These are phyloP conservation scores for Synanthedon tipuliformis DNA, from an alignment of 2,888 invertebrate species.

Conservation along the genomic window DNA sequence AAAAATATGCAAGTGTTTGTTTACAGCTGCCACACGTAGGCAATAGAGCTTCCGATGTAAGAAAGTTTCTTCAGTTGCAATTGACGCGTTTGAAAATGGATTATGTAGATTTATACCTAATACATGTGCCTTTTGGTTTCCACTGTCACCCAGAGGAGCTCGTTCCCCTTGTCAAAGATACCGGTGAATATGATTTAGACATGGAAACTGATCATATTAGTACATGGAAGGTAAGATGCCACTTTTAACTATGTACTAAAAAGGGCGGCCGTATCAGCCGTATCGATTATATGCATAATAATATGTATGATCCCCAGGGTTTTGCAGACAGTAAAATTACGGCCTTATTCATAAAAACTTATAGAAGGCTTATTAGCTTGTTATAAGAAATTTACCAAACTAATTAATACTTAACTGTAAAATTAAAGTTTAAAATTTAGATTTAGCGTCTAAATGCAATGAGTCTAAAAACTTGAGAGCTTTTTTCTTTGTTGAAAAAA, in stretches of 20 bases:
- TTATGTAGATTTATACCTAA: constrained; percentile 82
- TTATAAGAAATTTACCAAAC: too few relatives aligned
- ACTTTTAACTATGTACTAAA: too few relatives aligned
- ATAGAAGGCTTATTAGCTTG: too few relatives aligned
- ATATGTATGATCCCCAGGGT: too few relatives aligned
- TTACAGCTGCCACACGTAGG: constrained; percentile 77
- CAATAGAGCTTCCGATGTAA: constrained; percentile 75
- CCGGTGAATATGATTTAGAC: constrained; percentile 73
- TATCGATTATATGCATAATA: too few relatives aligned
- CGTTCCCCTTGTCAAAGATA: constrained; percentile 66
- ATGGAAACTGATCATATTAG: constrained; percentile 72
- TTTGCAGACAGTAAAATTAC: too few relatives aligned
- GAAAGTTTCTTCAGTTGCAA: constrained; percentile 74
- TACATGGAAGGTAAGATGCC: constrained; percentile 75
- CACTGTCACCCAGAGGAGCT: constrained; percentile 63
- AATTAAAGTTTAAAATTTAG: too few relatives aligned
- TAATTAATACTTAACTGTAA: too few relatives aligned
- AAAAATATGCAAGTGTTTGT: background rate
- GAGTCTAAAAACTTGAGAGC: too few relatives aligned
- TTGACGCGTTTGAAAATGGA: constrained; percentile 72
- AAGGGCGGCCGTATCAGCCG: background rate
- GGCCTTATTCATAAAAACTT: too few relatives aligned
- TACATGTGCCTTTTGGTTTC: constrained; percentile 82
- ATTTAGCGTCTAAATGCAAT: too few relatives aligned
- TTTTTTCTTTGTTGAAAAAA: too few relatives aligned